Percentiles rank a stretch among this genome's conserved stretches.
Evolutionary conservation across 2,113 vertebrate genomes (phyloP).

Genomic region (Centropristis striata): DNA sequence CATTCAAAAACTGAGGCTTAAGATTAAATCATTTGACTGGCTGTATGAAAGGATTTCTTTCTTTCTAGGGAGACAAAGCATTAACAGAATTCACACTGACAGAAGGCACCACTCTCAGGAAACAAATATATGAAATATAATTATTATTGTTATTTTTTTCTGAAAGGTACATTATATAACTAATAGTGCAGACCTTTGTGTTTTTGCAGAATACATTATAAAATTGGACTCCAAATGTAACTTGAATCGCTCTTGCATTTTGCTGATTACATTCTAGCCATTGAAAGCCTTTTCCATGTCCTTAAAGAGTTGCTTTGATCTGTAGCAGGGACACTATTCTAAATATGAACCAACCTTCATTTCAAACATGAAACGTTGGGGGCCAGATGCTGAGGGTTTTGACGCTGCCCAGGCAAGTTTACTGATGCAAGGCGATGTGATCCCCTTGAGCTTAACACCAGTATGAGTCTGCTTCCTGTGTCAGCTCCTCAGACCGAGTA

Average conservation of each 20-base stretch:
- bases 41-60: not conserved
- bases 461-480: conserved; percentile 79
- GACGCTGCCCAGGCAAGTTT: conserved; percentile 62
- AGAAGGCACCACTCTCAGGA: not conserved
- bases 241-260: not conserved
- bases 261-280: not conserved
- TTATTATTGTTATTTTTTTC: not conserved
- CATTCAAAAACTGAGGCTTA: not conserved
- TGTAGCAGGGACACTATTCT: conserved; percentile 1
- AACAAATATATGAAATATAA: not conserved
- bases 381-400: conserved; percentile 60
- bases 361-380: conserved; percentile 34
- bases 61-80: not conserved
- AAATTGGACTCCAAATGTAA: not conserved
- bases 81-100: not conserved
- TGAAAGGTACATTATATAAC: not conserved
- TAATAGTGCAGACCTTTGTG: not conserved
- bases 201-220: not conserved
- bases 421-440: conserved; percentile 61
- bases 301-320: conserved; percentile 38
- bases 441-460: conserved; percentile 86
- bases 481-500: conserved; percentile 56
- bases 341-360: conserved; percentile 31
- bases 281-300: not conserved
- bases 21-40: not conserved